Base-by-base conservation (phyloP, 2,888 invertebrate genomes). In the Globia sparganii region DNA sequence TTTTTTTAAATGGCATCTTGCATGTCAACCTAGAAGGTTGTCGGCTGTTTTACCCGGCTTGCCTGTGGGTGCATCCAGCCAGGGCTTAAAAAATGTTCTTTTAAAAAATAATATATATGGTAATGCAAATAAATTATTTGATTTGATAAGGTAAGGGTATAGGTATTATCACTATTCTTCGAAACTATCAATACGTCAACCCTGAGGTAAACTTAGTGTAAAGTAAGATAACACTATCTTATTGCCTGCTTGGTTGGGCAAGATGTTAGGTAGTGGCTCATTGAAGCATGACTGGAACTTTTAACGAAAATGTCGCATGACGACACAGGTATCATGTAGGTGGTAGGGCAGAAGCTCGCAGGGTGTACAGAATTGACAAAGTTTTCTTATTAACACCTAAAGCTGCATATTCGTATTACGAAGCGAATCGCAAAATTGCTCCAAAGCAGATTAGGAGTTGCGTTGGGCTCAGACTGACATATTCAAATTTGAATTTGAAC, bases 151-250 rank as follows among this genome's bases (percentile, higher is more conserved):
- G n/a, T n/a, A n/a, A n/a, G 40, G 40, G 28, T 28, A n/a, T 43
- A 15, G n/a, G 59, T 11, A 73, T 25, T 28, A 21, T 40, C 43
- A 4, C 46, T 53, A 6, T 28, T 59, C 61, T 43, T n/a, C 2
- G 4, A 75, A 81, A 56, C n/a, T 40, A 64, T 46, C 13, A 40
- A 62, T 5, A 46, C 15, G 28, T 59, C 11, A 59, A 75, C 76
- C 43, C 28, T 28, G 59, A 46, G 78, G 83, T 83, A 78, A 78
- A 84, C n/a, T 69, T 31, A 11, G 80, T 84, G 78, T 62, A 49
- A 83, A 80, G 70, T 28, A 43, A 72, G 80, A 84, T 81, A 72
- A 72, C 72, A 46, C 9, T 84, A 79, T 72, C 58, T 40, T 43
- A n/a, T 21, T 58, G 21, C 21, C 28, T 78, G 59, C 64, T 69